Conservation (phyloP, 2,113 vertebrate genomes). For the Tupaia tana region DNA sequence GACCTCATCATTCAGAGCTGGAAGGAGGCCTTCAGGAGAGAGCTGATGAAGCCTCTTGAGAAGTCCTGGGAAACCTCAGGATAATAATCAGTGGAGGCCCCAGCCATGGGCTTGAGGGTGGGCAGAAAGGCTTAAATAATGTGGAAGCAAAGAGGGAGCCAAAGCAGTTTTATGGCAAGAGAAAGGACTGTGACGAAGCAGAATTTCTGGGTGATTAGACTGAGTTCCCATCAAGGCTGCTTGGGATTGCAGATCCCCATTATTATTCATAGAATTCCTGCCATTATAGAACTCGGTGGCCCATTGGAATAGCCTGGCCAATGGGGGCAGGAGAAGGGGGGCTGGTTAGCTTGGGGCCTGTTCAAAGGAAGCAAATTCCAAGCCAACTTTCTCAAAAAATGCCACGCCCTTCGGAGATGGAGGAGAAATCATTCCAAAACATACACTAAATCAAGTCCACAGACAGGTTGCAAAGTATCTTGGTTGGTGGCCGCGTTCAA, state of each 20-base stretch:
- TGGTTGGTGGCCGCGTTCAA: rapidly evolving
- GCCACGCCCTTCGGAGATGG: neutral
- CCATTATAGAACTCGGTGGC: too few relatives aligned
- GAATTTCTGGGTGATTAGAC: conserved; percentile 6
- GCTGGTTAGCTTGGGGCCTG: neutral
- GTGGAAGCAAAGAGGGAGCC: neutral
- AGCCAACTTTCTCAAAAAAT: conserved; percentile 18
- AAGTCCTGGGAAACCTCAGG: neutral
- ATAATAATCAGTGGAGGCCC: rapidly evolving
- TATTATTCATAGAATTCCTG: neutral
- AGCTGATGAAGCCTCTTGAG: neutral
- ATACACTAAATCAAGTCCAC: neutral
- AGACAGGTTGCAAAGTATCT: neutral
- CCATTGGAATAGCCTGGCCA: neutral
- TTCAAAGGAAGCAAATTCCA: neutral
- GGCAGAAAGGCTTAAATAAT: neutral
- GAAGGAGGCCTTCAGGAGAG: neutral
- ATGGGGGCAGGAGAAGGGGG: too few relatives aligned
- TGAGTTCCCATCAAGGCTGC: neutral
- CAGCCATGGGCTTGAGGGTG: neutral
- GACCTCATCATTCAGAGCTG: neutral
- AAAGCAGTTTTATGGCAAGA: neutral
- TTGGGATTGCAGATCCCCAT: rapidly evolving
- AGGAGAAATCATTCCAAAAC: neutral
- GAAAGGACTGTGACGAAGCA: neutral